Conservation (phyloP, 2,113 vertebrate genomes). For the Nannospalax galili region DNA sequence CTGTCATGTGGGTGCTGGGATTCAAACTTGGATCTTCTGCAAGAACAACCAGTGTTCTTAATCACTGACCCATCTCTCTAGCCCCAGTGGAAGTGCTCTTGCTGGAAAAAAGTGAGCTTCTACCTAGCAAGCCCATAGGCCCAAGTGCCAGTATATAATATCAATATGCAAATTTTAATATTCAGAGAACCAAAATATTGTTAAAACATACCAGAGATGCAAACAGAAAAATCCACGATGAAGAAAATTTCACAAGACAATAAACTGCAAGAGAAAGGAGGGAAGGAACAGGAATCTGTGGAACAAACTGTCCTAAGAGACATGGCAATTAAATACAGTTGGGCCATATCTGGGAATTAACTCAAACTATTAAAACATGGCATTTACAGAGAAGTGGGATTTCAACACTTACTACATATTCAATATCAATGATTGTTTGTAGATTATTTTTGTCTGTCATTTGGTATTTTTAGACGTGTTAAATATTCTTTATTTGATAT, state of each 20-base stretch:
- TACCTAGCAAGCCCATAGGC: not conserved
- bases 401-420: not conserved
- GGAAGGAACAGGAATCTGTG: not conserved
- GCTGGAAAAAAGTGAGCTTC: not conserved
- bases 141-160: not conserved
- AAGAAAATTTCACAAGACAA: not conserved
- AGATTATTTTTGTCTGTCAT: too few relatives aligned
- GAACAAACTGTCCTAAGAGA: not conserved
- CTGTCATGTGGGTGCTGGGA: too few relatives aligned
- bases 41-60: too few relatives aligned
- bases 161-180: not conserved
- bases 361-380: not conserved
- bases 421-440: not conserved
- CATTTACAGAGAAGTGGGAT: not conserved
- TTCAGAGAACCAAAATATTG: not conserved
- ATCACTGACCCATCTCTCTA: too few relatives aligned
- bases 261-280: not conserved
- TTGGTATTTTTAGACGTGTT: too few relatives aligned
- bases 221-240: not conserved
- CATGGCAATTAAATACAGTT: not conserved
- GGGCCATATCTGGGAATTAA: not conserved
- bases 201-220: not conserved
- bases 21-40: too few relatives aligned
- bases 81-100: not conserved
- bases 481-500: constrained; percentile 40